These are phyloP conservation scores for Odontomachus brunneus DNA, from an alignment of 1,140 invertebrate genomes.

Conservation along the genomic window DNA sequence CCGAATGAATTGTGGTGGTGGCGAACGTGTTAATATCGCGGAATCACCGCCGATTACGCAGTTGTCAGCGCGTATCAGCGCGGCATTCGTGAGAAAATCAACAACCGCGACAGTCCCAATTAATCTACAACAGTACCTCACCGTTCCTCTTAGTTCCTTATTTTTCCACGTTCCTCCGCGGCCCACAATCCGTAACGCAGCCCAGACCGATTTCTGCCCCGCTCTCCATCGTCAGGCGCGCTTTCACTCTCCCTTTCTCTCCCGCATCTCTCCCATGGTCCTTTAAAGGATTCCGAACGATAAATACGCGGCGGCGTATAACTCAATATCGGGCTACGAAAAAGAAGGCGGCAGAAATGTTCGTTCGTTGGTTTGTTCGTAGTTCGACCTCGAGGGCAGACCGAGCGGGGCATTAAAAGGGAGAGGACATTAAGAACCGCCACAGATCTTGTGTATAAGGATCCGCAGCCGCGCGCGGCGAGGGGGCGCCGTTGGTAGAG, in stretches of 20 bases:
- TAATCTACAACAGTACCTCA: slow-evolving; percentile 11
- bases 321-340: slow-evolving; percentile 83
- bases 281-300: slow-evolving; percentile 79
- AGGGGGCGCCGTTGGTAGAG: slow-evolving; percentile 62
- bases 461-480: slow-evolving; percentile 72
- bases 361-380: slow-evolving; percentile 51
- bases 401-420: slow-evolving; percentile 83
- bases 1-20: too few species aligned
- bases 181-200: slow-evolving; percentile 11
- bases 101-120: not conserved
- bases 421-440: slow-evolving; percentile 85
- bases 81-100: not conserved
- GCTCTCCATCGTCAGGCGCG: slow-evolving; percentile 16
- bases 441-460: slow-evolving; percentile 84
- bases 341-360: slow-evolving; percentile 83
- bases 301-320: slow-evolving; percentile 83
- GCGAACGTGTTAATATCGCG: too few species aligned
- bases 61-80: too few species aligned
- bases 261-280: slow-evolving; percentile 47
- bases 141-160: slow-evolving; percentile 22
- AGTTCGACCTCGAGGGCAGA: slow-evolving; percentile 84
- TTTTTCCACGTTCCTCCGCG: slow-evolving; percentile 13
- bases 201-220: slow-evolving; percentile 14
- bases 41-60: too few species aligned
- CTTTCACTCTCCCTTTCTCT: slow-evolving; percentile 28